A percentile compares a stretch with the other conserved stretches of the same genome.
These are phyloP conservation scores for Timema cristinae DNA, from an alignment of 2,888 invertebrate species.

Conservation along the genomic window DNA sequence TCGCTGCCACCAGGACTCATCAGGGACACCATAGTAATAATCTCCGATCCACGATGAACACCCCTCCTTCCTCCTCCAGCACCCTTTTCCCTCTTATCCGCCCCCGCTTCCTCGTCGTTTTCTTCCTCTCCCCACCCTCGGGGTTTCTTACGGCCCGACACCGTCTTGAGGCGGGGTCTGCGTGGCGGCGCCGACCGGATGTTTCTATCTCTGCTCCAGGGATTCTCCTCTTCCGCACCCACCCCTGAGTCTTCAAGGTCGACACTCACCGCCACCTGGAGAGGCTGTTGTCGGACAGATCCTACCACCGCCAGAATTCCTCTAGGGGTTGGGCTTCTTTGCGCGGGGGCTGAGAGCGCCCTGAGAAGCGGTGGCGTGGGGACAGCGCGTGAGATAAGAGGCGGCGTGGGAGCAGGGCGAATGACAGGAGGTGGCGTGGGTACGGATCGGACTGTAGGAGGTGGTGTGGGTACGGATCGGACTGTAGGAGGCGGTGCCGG, in stretches of 20 bases:
- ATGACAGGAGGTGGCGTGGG: neutral
- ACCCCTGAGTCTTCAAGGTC: slow-evolving; percentile 17
- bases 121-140: slow-evolving; percentile 29
- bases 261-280: slow-evolving; percentile 27
- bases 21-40: slow-evolving; percentile 64
- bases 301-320: slow-evolving; percentile 5
- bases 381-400: neutral
- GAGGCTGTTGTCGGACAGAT: neutral
- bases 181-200: slow-evolving; percentile 23
- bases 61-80: slow-evolving; percentile 36
- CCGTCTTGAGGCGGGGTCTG: slow-evolving; percentile 19
- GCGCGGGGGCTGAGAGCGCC: slow-evolving; percentile 21
- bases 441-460: neutral
- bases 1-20: slow-evolving; percentile 64
- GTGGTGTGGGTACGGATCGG: too few species aligned
- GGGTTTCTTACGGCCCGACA: slow-evolving; percentile 16
- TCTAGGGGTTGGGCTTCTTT: slow-evolving; percentile 3
- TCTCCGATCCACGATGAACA: slow-evolving; percentile 41
- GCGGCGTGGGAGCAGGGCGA: neutral
- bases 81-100: slow-evolving; percentile 27
- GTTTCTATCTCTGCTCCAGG: slow-evolving; percentile 16
- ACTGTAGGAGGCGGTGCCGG: too few species aligned
- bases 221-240: neutral
- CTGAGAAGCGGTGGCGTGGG: slow-evolving; percentile 9
- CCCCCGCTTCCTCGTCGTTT: slow-evolving; percentile 27